A percentile compares a stretch with the other conserved stretches of the same genome.
Evolutionary conservation across 2,888 invertebrate genomes (phyloP).

Genomic region (Caenorhabditis doughertyi): DNA sequence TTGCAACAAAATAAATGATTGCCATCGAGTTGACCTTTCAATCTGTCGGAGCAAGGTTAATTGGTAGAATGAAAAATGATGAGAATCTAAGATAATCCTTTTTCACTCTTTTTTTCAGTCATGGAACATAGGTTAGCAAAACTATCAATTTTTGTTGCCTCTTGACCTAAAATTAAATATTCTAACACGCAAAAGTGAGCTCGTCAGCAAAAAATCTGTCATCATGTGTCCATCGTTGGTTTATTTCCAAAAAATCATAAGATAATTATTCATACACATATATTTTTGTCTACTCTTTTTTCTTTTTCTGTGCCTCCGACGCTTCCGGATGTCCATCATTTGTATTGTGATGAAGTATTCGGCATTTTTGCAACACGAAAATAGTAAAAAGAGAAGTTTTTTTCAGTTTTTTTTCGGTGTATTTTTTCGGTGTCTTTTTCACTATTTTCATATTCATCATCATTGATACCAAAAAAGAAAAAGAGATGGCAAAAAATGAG

Average conservation of each 20-base stretch:
- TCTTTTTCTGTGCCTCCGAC: slow-evolving; percentile 9
- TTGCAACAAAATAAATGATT: slow-evolving; percentile 35
- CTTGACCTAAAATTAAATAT: slow-evolving; percentile 29
- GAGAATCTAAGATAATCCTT: slow-evolving; percentile 11
- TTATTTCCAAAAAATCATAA: slow-evolving; percentile 33
- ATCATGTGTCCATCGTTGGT: slow-evolving; percentile 25
- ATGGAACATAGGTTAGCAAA: neutral
- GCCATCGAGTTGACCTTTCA: slow-evolving; percentile 7
- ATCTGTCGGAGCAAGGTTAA: neutral
- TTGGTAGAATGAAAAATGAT: slow-evolving; percentile 11
- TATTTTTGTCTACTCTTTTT: slow-evolving; percentile 29
- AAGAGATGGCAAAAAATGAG: slow-evolving; percentile 40
- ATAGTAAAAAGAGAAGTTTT: slow-evolving; percentile 17
- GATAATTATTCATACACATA: neutral
- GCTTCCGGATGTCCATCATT: slow-evolving; percentile 48
- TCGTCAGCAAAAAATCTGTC: slow-evolving; percentile 26
- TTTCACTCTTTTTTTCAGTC: neutral
- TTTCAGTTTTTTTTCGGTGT: slow-evolving; percentile 1
- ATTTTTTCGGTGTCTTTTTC: no score
- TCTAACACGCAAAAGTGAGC: slow-evolving; percentile 46
- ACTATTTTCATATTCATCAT: slow-evolving; percentile 34
- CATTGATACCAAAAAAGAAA: slow-evolving; percentile 31
- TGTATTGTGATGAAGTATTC: neutral
- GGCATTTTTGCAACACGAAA: slow-evolving; percentile 12
- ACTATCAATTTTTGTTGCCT: neutral